A percentile compares a stretch with the other conserved stretches of the same genome.
phyloP scores from a whole-genome alignment of 2,113 vertebrate species.

The Planiliza haematocheilus region DNA sequence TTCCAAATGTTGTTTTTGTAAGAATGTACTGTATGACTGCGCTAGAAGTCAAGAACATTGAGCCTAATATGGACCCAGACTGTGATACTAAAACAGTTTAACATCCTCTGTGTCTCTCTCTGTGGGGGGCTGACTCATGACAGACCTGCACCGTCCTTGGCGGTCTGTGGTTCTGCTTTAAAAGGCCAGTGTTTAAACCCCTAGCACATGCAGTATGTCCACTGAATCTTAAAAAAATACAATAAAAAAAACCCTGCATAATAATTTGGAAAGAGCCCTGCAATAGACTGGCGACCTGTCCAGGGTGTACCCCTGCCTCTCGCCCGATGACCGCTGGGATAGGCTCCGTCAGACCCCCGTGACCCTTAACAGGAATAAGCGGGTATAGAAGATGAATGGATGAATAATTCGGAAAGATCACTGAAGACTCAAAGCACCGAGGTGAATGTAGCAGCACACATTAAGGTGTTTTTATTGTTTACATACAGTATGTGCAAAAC shows the following conservation, averaged over 20 bases:
- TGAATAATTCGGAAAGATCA: background rate
- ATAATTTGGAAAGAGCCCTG: background rate
- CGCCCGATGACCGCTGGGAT: too few species aligned
- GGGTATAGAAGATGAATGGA: too few species aligned
- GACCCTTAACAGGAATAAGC: too few species aligned
- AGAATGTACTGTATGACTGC: background rate
- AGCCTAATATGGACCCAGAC: background rate
- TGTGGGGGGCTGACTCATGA: slow-evolving; percentile 61
- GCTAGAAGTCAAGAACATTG: background rate
- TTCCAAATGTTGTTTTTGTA: too few species aligned
- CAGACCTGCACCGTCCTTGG: slow-evolving; percentile 58
- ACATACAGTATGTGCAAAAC: slow-evolving; percentile 81
- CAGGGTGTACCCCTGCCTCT: too few species aligned
- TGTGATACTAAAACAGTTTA: slow-evolving; percentile 40
- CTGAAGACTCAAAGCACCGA: slow-evolving; percentile 20
- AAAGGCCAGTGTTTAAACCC: slow-evolving; percentile 11
- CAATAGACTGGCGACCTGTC: too few species aligned
- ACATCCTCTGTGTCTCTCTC: slow-evolving; percentile 15
- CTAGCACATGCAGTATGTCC: slow-evolving; percentile 3
- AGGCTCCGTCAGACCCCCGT: too few species aligned
- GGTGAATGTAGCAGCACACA: slow-evolving; percentile 74
- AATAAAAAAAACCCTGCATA: too few species aligned
- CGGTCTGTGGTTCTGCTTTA: slow-evolving; percentile 64
- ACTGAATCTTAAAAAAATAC: too few species aligned
- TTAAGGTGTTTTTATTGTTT: slow-evolving; percentile 79